Conservation (phyloP, 2,888 invertebrate genomes). For the Phasia obesa region DNA sequence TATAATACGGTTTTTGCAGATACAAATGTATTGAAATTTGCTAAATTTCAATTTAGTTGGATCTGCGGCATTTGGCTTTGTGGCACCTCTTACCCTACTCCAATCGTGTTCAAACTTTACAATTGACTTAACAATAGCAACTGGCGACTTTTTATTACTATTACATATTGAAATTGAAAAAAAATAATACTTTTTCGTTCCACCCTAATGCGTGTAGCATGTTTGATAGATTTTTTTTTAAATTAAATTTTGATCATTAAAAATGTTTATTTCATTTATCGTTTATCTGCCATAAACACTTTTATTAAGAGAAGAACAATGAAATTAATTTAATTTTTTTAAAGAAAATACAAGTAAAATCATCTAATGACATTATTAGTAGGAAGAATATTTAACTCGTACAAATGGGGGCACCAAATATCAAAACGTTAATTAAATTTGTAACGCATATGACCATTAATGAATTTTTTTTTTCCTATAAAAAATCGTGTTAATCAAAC, state of each 20-base stretch:
- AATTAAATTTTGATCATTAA: conserved; percentile 1
- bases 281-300: conserved; percentile 18
- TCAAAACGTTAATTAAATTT: conserved; percentile 64
- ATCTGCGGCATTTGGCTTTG: too few relatives aligned
- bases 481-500: conserved; percentile 58
- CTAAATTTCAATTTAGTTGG: too few relatives aligned
- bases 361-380: conserved; percentile 54
- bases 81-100: too few relatives aligned
- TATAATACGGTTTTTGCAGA: too few relatives aligned
- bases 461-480: conserved; percentile 39
- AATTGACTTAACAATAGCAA: too few relatives aligned
- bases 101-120: too few relatives aligned
- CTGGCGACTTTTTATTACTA: too few relatives aligned
- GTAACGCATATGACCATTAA: conserved; percentile 62
- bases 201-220: too few relatives aligned
- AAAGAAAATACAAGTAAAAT: conserved; percentile 20
- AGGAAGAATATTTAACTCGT: conserved; percentile 1
- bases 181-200: too few relatives aligned
- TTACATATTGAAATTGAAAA: too few relatives aligned
- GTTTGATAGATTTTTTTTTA: background rate
- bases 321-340: conserved; percentile 42
- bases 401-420: conserved; percentile 50
- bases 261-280: background rate
- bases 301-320: conserved; percentile 36
- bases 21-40: too few relatives aligned